Percentiles rank a stretch among this genome's conserved stretches.
phyloP scores from a whole-genome alignment of 2,113 vertebrate genomes.

The Hirundichthys speculiger region DNA sequence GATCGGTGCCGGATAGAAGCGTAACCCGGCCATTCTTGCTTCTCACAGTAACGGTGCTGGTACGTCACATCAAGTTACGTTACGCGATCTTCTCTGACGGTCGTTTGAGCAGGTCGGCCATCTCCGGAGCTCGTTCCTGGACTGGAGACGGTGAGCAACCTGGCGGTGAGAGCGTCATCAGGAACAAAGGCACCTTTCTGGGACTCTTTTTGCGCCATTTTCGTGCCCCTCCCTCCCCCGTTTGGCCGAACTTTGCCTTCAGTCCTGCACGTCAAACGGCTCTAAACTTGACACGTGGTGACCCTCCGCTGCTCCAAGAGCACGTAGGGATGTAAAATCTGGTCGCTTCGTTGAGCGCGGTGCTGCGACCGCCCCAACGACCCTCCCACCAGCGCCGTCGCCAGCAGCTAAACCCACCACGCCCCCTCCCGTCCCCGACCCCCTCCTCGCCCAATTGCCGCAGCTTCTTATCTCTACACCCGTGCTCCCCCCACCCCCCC shows the following conservation, averaged over 20 bases:
- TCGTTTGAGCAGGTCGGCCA: too few relatives aligned
- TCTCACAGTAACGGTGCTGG: too few relatives aligned
- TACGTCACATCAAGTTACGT: too few relatives aligned
- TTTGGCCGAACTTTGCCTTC: background rate
- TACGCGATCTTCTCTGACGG: too few relatives aligned
- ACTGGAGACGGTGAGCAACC: too few relatives aligned
- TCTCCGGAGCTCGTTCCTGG: too few relatives aligned
- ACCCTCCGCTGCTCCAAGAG: slow-evolving; percentile 17
- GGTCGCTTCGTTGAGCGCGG: slow-evolving; percentile 37
- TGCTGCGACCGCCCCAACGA: slow-evolving; percentile 65
- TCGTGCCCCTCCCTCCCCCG: too few relatives aligned
- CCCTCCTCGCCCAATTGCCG: slow-evolving; percentile 53
- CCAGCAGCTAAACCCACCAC: slow-evolving; percentile 36
- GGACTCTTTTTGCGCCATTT: slow-evolving; percentile 9
- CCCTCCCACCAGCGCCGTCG: slow-evolving; percentile 45
- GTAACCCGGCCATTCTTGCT: too few relatives aligned
- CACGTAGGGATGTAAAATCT: background rate
- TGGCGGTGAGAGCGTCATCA: too few relatives aligned
- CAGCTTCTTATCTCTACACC: slow-evolving; percentile 77
- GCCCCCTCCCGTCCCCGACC: background rate
- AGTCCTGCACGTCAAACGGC: background rate
- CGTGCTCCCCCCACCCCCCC: slow-evolving; percentile 46
- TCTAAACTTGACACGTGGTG: slow-evolving; percentile 37
- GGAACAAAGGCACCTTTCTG: slow-evolving; percentile 8
- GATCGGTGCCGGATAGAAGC: slow-evolving; percentile 33